Base-by-base conservation (phyloP, 2,113 vertebrate genomes). In the Chloroceryle aenea region DNA sequence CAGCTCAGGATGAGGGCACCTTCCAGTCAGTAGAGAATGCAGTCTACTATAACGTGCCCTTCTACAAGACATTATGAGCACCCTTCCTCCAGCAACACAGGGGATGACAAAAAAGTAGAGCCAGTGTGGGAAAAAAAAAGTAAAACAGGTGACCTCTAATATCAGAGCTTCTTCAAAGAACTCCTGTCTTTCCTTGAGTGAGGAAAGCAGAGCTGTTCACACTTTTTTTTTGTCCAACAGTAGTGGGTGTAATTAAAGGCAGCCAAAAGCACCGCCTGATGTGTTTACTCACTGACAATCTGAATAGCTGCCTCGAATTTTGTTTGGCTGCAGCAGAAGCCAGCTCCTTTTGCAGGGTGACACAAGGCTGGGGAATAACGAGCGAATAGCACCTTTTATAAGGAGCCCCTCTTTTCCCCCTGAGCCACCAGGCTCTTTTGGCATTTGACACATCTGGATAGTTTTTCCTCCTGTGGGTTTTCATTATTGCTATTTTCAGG, bases 311-410 rank as follows among this genome's bases (percentile, higher is more conserved):
- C 74, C 21, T 58, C 4, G 3, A 1, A 1, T 58, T 92, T 77
- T 81, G 38, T 85, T 86, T 7, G 2, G 63, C 68, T 4, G 10
- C 55, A 36, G 13, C 56, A 94, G 85, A 53, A 93, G 79, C 73
- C 90, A 93, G 42, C 48, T 64, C 10, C 1, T 64, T 89, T 77
- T 91, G 25, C 72, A 76, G 89, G 40, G 78, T 74, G 69, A 83
- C 66, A 80, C 76, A 63, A 53, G 89, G 68, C 62, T 7, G 9
- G 40, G 53, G 21, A 61, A 82, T 77, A 85, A 75, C 0, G 3
- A 78, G 32, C 87, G 63, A 96, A 63, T 29, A 94, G 75, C 16
- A n/a, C 40, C 27, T 27, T 92, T 97, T 69, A 79, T 90, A 91
- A 82, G 88, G 74, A 92, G 47, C 58, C 29, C 16, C 53, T 89